A percentile compares a stretch with the other conserved stretches of the same genome.
Conservation (phyloP, 2,797 vertebrate species). For the Cyprinella venusta region DNA sequence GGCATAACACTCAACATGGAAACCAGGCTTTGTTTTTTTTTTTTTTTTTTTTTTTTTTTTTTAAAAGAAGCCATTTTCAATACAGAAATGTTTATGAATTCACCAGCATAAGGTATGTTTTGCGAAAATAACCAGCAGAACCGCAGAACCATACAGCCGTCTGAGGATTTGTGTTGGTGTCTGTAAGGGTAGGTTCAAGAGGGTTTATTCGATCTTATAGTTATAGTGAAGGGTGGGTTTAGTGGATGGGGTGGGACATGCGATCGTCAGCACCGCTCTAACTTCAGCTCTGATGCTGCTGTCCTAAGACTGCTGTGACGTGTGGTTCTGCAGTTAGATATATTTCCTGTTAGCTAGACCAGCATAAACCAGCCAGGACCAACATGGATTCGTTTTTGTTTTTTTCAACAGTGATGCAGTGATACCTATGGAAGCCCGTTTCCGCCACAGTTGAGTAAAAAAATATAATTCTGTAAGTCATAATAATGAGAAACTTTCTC, state of each 20-base stretch:
- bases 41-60: conserved; percentile 22
- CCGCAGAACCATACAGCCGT: not conserved
- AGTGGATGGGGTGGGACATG: not conserved
- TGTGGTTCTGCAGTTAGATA: not conserved
- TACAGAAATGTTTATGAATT: not conserved
- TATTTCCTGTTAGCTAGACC: not conserved
- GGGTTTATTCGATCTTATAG: not conserved
- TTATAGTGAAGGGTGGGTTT: not conserved
- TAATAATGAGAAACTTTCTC: too few relatives aligned
- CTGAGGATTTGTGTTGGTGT: not conserved
- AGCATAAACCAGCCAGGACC: not conserved
- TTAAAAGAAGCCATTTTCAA: conserved; percentile 7
- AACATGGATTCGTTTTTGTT: not conserved
- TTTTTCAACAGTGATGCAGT: not conserved
- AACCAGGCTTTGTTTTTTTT: conserved; percentile 23
- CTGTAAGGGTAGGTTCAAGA: too few relatives aligned
- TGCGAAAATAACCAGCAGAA: not conserved
- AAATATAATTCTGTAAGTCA: too few relatives aligned
- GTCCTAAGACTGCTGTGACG: not conserved
- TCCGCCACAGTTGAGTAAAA: too few relatives aligned
- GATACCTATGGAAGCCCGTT: too few relatives aligned
- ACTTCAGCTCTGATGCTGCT: not conserved
- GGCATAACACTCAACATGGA: conserved; percentile 72
- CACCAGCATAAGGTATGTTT: not conserved
- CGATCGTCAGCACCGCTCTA: not conserved